Evolutionary conservation across 1,140 invertebrate species (phyloP).

Genomic region (Bombus confusus): DNA sequence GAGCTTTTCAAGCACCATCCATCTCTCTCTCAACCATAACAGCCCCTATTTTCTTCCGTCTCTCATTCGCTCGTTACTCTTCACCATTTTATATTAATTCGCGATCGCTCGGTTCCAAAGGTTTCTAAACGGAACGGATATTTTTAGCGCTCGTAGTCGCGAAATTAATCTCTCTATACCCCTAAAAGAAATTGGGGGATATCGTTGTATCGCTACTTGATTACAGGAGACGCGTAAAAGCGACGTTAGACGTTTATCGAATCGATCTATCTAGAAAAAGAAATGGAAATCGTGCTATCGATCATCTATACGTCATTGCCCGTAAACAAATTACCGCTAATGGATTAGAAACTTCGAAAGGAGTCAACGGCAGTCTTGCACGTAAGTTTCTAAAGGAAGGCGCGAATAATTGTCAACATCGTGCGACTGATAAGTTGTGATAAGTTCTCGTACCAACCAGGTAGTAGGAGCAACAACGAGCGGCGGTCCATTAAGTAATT

Average conservation of each 20-base stretch:
- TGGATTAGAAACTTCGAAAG: neutral
- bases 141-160: too few relatives aligned
- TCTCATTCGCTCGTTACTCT: neutral
- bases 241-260: neutral
- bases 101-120: neutral
- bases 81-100: constrained; percentile 19
- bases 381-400: neutral
- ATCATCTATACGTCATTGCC: too few relatives aligned
- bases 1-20: constrained; percentile 22
- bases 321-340: neutral
- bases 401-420: neutral
- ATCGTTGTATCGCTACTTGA: too few relatives aligned
- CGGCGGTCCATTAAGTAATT: neutral
- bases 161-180: neutral
- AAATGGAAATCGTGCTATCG: neutral
- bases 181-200: too few relatives aligned
- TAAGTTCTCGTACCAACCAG: neutral
- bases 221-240: neutral
- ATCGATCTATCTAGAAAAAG: neutral
- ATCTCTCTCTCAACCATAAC: constrained; percentile 28
- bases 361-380: neutral
- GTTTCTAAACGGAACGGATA: neutral
- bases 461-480: too few relatives aligned
- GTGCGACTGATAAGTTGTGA: neutral
- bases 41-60: constrained; percentile 36